Percentiles rank a stretch among this genome's conserved stretches.
Evolutionary conservation across 2,113 vertebrate species (phyloP).

Genomic region (Apodemus sylvaticus): DNA sequence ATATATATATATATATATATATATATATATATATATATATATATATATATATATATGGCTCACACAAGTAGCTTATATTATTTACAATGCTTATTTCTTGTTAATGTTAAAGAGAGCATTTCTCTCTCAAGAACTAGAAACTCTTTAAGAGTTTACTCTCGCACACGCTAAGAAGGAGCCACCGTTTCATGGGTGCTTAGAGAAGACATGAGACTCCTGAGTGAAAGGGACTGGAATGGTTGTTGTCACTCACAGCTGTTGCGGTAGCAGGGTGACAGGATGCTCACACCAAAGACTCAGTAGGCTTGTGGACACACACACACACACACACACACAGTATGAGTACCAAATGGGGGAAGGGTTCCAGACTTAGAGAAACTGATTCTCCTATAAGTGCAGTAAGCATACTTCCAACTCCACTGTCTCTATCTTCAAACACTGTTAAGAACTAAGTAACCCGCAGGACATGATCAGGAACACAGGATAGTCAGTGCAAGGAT

Average conservation of each 20-base stretch:
- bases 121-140: conserved; percentile 12
- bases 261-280: neutral
- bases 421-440: neutral
- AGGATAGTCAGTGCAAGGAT: neutral
- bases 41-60: neutral
- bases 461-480: neutral
- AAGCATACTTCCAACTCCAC: neutral
- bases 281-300: neutral
- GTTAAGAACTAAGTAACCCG: neutral
- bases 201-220: neutral
- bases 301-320: no score
- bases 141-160: neutral
- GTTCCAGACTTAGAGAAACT: neutral
- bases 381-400: neutral
- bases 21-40: no score
- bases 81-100: neutral
- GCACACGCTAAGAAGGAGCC: neutral
- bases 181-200: neutral
- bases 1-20: no score
- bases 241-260: neutral
- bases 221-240: neutral
- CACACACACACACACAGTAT: neutral
- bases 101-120: neutral
- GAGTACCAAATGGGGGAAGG: neutral
- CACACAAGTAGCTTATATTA: neutral